Evolutionary conservation across 2,113 vertebrate species (phyloP), one percentile per base, ranked within the genome.

Genomic region (Python bivittatus): DNA sequence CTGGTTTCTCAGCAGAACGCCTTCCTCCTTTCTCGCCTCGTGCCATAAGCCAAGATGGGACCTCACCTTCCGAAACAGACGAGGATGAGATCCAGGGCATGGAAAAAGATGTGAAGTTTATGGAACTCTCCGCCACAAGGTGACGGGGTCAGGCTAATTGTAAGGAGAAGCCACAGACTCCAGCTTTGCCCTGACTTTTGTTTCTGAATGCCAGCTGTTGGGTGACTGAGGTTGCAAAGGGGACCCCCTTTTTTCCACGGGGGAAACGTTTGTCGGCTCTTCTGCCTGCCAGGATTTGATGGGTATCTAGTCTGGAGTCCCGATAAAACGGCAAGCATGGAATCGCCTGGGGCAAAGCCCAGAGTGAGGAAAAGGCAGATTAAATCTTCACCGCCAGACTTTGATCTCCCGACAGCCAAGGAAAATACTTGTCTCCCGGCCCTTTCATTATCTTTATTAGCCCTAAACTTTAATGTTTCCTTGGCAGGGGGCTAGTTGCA

Each of bases 271-370:
- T 13, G n/a, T 2, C n/a, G 5, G 44, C 44, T 48, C 1, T 6
- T 4, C 1, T 29, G n/a, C n/a, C n/a, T n/a, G n/a, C n/a, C n/a
- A 6, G 64, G 29, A 72, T 72, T 72, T 6, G 64, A 33, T 8
- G 17, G n/a, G 12, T 2, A 72, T 33, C 17, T 68, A 6, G 29
- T 13, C 12, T 15, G 0, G 9, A 29, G 9, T 27, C 23, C 60
- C 3, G 8, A 23, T 27, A 8, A 61, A 61, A 61, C 3, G 4
- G n/a, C 3, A n/a, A n/a, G 12, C 12, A 0, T 0, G 4, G 12
- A n/a, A 13, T 29, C 10, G 27, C 61, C 29, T 2, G 11, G 61
- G 3, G 61, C 27, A 64, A 64, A 64, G 10, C 25, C 27, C 1
- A 11, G n/a, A 72, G 12, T 72, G 64, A 68, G 1, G 4, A 15